Base-by-base conservation (phyloP, 1,140 invertebrate genomes). In the Ceratitis capitata region DNA sequence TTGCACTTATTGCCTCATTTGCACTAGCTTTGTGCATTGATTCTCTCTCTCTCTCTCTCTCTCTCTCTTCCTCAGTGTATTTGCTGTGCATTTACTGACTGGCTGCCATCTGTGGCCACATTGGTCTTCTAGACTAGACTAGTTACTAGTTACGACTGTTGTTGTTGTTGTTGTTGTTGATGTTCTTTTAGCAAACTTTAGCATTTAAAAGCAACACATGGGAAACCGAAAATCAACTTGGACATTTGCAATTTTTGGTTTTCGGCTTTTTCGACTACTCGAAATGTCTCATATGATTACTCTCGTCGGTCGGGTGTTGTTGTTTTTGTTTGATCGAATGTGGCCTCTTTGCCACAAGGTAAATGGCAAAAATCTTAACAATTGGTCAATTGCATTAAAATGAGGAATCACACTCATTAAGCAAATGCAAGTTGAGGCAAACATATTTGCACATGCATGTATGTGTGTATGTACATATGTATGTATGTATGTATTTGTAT, bases 81-180 rank as follows among this genome's bases (percentile, higher is more conserved):
- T 23, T 39, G 39, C 16, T 45, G n/a, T 56, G 19, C n/a, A n/a
- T n/a, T n/a, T n/a, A n/a, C 51, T 6, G 19, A 14, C n/a, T 56
- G 19, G 83, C 45, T 58, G 35, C 53, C n/a, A 47, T 53, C 58
- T 84, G 53, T 64, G 56, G 83, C 53, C n/a, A 42, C 29, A n/a
- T n/a, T n/a, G n/a, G n/a, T n/a, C n/a, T n/a, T n/a, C n/a, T n/a
- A n/a, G n/a, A n/a, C n/a, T n/a, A n/a, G n/a, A n/a, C n/a, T n/a
- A n/a, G n/a, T n/a, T n/a, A n/a, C n/a, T n/a, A n/a, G n/a, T n/a
- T 78, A 39, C 39, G 45, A 78, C 35, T 39, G n/a, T 39, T 78
- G 82, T 58, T 49, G 53, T 53, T 58, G 82, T 83, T 83, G n/a
- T n/a, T n/a, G n/a, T 83, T 83, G 45, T 83, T 74, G 3, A 9